phyloP scores from a whole-genome alignment of 92 coral and sea anemone species.

The Bergia puertoricense region DNA sequence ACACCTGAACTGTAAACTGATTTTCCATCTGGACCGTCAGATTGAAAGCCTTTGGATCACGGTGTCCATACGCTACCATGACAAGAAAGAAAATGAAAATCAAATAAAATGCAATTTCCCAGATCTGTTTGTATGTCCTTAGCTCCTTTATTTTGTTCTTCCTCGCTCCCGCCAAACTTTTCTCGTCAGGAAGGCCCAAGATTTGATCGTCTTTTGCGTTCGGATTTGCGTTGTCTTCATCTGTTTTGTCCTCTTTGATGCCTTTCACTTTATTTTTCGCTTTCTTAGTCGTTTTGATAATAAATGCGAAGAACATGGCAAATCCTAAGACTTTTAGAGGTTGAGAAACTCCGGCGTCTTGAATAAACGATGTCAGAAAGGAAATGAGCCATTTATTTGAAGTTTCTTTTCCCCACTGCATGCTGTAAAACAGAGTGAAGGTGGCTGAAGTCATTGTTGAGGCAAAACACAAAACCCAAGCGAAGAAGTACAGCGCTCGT shows the following conservation, averaged over 20 bases:
- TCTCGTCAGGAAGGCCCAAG: constrained; percentile 45
- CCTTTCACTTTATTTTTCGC: constrained; percentile 49
- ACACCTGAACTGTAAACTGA: constrained; percentile 51
- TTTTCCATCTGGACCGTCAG: constrained; percentile 65
- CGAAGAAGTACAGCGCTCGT: constrained; percentile 52
- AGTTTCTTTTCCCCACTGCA: constrained; percentile 86
- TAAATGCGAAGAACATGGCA: constrained; percentile 64
- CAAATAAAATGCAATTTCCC: constrained; percentile 66
- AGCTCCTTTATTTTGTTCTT: constrained; percentile 69
- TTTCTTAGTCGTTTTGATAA: constrained; percentile 50
- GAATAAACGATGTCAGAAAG: constrained; percentile 78
- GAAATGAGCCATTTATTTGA: constrained; percentile 88
- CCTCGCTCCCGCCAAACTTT: constrained; percentile 62
- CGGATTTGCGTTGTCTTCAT: not conserved
- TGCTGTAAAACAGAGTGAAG: constrained; percentile 72
- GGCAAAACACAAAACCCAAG: constrained; percentile 68
- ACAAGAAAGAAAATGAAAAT: constrained; percentile 76
- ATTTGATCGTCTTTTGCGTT: not conserved
- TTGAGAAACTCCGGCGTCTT: constrained; percentile 80
- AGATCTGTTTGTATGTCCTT: constrained; percentile 66
- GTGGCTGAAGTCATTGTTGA: constrained; percentile 57
- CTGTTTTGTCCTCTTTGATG: not conserved
- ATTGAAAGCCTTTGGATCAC: constrained; percentile 75
- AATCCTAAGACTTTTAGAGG: constrained; percentile 73
- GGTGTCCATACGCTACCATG: constrained; percentile 81